Base-by-base conservation (phyloP, 1,140 invertebrate species). In the Geopemphigus sp. region DNA sequence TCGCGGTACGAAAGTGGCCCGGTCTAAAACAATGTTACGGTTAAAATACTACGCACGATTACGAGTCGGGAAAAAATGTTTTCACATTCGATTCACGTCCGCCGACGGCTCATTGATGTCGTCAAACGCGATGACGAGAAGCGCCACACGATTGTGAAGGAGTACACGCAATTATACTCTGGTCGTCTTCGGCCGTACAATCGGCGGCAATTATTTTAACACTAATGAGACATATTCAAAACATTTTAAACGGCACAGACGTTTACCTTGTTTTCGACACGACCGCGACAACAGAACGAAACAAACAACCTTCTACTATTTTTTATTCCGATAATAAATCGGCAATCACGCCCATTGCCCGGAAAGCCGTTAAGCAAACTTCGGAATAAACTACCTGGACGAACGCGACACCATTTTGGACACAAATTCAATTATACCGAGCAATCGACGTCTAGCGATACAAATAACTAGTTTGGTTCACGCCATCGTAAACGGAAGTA, bases 181-280 rank as follows among this genome's bases (percentile, higher is more conserved):
- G 47, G n/a, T 68, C 5, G 24, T 47, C 5, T 68, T 4, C 11
- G 26, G 14, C 2, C n/a, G 50, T 50, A 68, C 66, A 47, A 50
- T 26, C 15, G 29, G 17, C 15, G 29, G 17, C 22, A 45, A 45
- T 22, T 68, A 22, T 47, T 68, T 24, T n/a, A 47, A 68, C 22
- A 68, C 66, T 50, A 50, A 50, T 68, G 66, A 68, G 39, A 68
- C 26, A 68, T 8, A 68, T 68, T 26, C 66, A 26, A 26, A 6
- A 68, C 14, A 68, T 8, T 50, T 26, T 17, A 47, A 19, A 68
- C 63, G 45, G 14, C 47, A 24, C 22, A 24, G 26, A 26, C 64
- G 22, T 50, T 68, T 68, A 50, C 24, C 45, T 24, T 39, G 26
- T 50, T 17, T 47, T 15, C 26, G 15, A 17, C 10, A 50, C 14